phyloP scores from a whole-genome alignment of 1,140 invertebrate genomes.

The Lepidostoma basale region DNA sequence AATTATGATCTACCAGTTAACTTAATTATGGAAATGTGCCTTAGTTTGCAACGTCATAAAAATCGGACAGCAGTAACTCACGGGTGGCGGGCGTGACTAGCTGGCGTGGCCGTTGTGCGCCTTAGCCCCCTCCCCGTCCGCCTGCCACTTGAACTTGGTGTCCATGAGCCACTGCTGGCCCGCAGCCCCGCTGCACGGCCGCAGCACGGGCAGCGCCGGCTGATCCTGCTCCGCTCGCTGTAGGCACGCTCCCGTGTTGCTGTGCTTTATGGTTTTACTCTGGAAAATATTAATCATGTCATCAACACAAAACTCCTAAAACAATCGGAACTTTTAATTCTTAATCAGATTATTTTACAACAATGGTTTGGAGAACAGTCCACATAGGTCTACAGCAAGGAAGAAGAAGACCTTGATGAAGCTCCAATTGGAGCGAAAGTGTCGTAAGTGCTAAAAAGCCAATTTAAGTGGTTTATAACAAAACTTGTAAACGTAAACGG shows the following conservation, averaged over 20 bases:
- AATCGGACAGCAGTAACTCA: not conserved
- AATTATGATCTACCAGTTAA: not conserved
- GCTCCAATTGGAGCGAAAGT: no score
- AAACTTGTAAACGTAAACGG: no score
- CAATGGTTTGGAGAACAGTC: no score
- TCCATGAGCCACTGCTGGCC: constrained; percentile 96
- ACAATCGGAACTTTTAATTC: no score
- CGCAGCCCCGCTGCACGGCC: constrained; percentile 72
- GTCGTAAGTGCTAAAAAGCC: no score
- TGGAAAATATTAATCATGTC: constrained; percentile 56
- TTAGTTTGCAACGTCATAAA: not conserved
- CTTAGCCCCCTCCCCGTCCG: constrained; percentile 51
- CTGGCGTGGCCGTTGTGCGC: constrained; percentile 44
- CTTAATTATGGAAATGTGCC: not conserved
- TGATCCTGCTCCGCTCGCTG: constrained; percentile 84
- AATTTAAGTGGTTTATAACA: no score
- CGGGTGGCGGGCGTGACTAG: constrained; percentile 35
- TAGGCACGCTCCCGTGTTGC: constrained; percentile 90
- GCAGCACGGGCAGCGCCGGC: constrained; percentile 73
- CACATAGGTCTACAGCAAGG: no score
- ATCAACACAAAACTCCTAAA: not conserved
- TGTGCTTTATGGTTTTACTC: constrained; percentile 87
- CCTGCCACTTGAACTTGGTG: constrained; percentile 94
- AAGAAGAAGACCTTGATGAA: no score
- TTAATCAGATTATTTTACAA: no score